These are phyloP conservation scores for Nyctibius grandis DNA, from an alignment of 2,797 vertebrate species.

Conservation along the genomic window DNA sequence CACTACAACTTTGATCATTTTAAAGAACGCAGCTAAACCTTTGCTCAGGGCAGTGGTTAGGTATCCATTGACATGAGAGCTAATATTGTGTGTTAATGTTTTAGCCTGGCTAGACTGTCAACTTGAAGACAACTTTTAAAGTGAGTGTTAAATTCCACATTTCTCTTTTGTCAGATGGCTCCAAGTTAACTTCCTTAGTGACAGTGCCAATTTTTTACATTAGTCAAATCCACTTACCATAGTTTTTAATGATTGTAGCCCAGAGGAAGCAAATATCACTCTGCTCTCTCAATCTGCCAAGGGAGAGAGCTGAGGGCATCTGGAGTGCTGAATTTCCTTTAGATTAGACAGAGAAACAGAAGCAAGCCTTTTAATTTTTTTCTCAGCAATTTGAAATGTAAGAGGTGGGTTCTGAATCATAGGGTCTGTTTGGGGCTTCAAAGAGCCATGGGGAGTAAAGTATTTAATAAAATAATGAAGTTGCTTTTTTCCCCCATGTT, in stretches of 20 bases:
- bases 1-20: not conserved
- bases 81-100: not conserved
- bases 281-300: not conserved
- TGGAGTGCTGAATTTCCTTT: not conserved
- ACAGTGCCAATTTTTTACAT: not conserved
- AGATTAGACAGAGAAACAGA: not conserved
- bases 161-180: not conserved
- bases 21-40: not conserved
- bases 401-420: not conserved
- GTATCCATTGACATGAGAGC: conserved; percentile 2
- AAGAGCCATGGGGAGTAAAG: not conserved
- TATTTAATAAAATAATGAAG: not conserved
- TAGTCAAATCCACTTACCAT: not conserved
- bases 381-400: not conserved
- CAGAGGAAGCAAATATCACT: not conserved
- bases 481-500: not conserved
- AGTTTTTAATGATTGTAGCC: not conserved
- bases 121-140: conserved; percentile 3
- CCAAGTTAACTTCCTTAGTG: not conserved
- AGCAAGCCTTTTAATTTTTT: not conserved
- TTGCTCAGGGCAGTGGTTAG: conserved; percentile 14
- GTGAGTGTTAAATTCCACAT: not conserved
- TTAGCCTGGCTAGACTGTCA: not conserved
- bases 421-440: not conserved
- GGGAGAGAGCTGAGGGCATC: not conserved